A percentile compares a stretch with the other conserved stretches of the same genome.
These are phyloP conservation scores for Myotis findleyi DNA, from an alignment of 2,797 vertebrate genomes.

Conservation along the genomic window DNA sequence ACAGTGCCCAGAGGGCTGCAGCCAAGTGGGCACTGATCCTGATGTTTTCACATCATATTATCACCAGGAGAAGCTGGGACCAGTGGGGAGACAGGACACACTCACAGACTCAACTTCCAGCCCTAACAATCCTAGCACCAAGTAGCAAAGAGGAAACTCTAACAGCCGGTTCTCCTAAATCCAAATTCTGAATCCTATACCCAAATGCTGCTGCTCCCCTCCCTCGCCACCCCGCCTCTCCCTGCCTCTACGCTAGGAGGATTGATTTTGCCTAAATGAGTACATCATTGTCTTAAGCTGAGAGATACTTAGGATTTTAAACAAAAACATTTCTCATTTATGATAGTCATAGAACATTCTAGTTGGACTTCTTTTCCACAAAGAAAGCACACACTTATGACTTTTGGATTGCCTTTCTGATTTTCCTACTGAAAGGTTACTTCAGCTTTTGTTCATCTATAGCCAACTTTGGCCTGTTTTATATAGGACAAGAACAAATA, in stretches of 20 bases:
- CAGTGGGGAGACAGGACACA: not conserved
- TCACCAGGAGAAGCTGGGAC: not conserved
- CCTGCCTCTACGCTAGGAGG: not conserved
- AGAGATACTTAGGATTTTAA: constrained; percentile 18
- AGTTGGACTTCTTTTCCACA: constrained; percentile 8
- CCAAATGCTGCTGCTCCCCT: not conserved
- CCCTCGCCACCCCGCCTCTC: not conserved
- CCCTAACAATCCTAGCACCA: not conserved
- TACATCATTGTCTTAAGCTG: not conserved
- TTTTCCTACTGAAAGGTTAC: constrained; percentile 45
- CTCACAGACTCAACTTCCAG: not conserved
- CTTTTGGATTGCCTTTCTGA: constrained; percentile 60
- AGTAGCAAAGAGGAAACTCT: not conserved
- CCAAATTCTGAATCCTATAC: not conserved
- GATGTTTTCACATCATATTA: not conserved
- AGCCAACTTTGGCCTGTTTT: constrained; percentile 27
- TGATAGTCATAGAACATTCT: not conserved
- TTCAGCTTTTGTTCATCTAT: constrained; percentile 27
- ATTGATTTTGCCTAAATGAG: not conserved
- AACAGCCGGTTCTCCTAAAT: not conserved
- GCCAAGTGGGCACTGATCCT: not conserved
- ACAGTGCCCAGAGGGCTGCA: not conserved
- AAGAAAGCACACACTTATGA: not conserved
- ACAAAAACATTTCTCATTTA: constrained; percentile 6
- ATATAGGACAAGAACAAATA: constrained; percentile 30